Percentiles rank a stretch among this genome's conserved stretches.
These are phyloP conservation scores for Scaeva pyrastri DNA, from an alignment of 2,888 invertebrate species.

Conservation along the genomic window DNA sequence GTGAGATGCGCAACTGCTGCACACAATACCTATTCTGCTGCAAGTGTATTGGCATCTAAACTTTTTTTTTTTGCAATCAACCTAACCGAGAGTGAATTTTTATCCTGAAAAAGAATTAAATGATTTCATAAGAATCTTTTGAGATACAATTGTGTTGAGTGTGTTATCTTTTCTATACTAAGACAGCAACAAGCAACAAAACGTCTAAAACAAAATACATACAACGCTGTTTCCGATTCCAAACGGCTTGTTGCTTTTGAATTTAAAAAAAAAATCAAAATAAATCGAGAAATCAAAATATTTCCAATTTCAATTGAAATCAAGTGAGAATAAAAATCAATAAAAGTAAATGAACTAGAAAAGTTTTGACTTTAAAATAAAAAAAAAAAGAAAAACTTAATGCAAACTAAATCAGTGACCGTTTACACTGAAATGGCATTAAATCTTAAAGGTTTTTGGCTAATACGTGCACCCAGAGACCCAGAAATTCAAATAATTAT, in stretches of 20 bases:
- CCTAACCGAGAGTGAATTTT: conserved; percentile 27
- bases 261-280: background rate
- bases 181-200: conserved; percentile 68
- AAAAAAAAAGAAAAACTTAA: background rate
- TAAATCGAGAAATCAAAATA: background rate
- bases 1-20: conserved; percentile 53
- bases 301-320: conserved; percentile 35
- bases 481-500: conserved; percentile 50
- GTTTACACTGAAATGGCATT: conserved; percentile 64
- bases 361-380: conserved; percentile 14
- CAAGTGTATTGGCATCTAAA: conserved; percentile 46
- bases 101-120: conserved; percentile 14
- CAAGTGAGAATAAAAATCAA: conserved; percentile 37
- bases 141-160: conserved; percentile 44
- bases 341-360: conserved; percentile 24
- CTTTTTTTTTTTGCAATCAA: conserved; percentile 46
- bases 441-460: conserved; percentile 60
- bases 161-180: conserved; percentile 28
- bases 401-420: conserved; percentile 39
- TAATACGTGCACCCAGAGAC: conserved; percentile 60
- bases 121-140: conserved; percentile 38
- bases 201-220: conserved; percentile 24
- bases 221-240: background rate
- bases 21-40: background rate
- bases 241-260: conserved; percentile 53